These are phyloP conservation scores for Clarias laeviceps DNA, from an alignment of 2,797 vertebrate genomes.

Conservation along the genomic window DNA sequence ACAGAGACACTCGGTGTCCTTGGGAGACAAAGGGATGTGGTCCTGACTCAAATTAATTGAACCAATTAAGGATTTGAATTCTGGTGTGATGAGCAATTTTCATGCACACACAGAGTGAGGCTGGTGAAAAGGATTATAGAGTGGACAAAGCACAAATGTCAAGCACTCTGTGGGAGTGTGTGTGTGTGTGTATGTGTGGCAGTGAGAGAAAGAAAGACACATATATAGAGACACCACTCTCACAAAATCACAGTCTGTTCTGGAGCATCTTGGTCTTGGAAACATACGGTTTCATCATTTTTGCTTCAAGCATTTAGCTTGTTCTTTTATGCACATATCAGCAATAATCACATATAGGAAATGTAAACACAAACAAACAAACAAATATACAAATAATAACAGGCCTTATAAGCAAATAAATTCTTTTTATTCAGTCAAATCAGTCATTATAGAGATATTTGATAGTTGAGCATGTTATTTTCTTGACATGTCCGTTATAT, in stretches of 20 bases:
- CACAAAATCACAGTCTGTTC: not conserved
- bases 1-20: conserved; percentile 23
- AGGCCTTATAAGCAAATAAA: no score
- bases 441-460: no score
- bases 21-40: conserved; percentile 23
- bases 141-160: conserved; percentile 29
- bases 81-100: conserved; percentile 35
- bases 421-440: no score
- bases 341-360: not conserved
- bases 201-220: not conserved
- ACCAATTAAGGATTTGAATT: conserved; percentile 36
- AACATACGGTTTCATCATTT: not conserved
- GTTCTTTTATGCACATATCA: not conserved
- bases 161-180: conserved; percentile 18
- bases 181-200: not conserved
- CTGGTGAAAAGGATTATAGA: conserved; percentile 14
- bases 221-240: not conserved
- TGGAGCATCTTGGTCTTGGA: not conserved
- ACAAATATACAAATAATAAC: no score
- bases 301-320: no score
- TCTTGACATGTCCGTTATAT: no score
- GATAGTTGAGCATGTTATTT: no score
- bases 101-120: conserved; percentile 14
- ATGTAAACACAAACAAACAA: no score
- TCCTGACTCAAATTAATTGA: conserved; percentile 35